A percentile compares a stretch with the other conserved stretches of the same genome.
These are phyloP conservation scores for Sebastes taczanowskii DNA, from an alignment of 2,797 vertebrate genomes.

Conservation along the genomic window DNA sequence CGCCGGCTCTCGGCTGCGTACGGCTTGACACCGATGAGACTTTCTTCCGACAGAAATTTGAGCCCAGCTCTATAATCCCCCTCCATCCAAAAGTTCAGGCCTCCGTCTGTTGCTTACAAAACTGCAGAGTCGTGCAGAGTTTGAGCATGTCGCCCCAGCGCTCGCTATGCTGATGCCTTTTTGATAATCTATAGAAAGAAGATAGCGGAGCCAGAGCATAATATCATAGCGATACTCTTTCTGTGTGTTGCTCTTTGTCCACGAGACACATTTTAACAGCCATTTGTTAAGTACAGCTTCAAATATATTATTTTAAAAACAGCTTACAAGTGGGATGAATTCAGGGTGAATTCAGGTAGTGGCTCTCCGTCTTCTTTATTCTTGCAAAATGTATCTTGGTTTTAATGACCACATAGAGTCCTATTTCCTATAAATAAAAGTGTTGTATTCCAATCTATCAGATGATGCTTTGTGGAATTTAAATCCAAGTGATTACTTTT, in stretches of 20 bases:
- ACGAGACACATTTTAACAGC: background rate
- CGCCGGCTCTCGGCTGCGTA: conserved; percentile 50
- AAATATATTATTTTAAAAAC: background rate
- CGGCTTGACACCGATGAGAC: conserved; percentile 63
- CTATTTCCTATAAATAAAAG: background rate
- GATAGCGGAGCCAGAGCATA: background rate
- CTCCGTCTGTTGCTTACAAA: conserved; percentile 35
- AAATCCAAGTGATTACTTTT: background rate
- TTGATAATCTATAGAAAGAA: conserved; percentile 41
- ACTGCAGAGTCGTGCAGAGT: conserved; percentile 32
- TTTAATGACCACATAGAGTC: background rate
- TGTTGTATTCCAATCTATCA: background rate
- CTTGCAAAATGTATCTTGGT: background rate
- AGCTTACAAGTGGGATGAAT: background rate
- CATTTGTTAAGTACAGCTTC: conserved; percentile 1
- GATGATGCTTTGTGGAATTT: background rate
- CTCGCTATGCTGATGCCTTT: conserved; percentile 36
- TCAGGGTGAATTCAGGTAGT: conserved; percentile 2
- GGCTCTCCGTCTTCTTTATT: background rate
- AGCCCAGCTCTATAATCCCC: conserved; percentile 68
- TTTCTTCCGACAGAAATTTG: conserved; percentile 59
- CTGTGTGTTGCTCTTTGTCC: background rate
- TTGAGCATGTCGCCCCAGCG: conserved; percentile 9
- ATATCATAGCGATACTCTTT: background rate
- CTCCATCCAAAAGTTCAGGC: conserved; percentile 61